Conservation (phyloP, 2,797 vertebrate genomes). For the Ciconia nigra region DNA sequence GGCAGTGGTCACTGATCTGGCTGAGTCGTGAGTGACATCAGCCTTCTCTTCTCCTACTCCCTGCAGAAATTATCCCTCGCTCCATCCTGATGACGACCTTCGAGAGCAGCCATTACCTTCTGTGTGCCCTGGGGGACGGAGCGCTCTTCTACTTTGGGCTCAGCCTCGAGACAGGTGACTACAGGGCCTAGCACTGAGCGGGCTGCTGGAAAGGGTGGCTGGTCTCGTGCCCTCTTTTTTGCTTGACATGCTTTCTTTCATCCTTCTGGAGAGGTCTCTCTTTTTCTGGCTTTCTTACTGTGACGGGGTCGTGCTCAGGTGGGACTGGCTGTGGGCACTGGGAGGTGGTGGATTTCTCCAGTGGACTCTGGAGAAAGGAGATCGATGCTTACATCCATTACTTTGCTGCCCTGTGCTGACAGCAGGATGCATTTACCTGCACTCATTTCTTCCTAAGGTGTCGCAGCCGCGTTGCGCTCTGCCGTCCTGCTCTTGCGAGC, state of each 20-base stretch:
- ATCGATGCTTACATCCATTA: fast-evolving
- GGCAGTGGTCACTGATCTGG: neutral
- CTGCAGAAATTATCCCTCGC: constrained; percentile 96
- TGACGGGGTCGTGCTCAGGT: neutral
- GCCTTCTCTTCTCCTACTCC: neutral
- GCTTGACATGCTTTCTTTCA: neutral
- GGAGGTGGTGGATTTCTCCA: neutral
- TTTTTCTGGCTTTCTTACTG: neutral
- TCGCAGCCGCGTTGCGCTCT: fast-evolving
- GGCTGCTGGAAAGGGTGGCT: neutral
- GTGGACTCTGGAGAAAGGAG: neutral
- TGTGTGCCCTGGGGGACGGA: constrained; percentile 96
- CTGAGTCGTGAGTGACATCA: fast-evolving
- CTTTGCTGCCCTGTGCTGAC: neutral
- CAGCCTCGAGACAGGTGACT: constrained; percentile 90
- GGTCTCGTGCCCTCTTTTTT: fast-evolving
- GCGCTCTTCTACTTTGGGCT: constrained; percentile 98
- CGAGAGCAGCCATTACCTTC: constrained; percentile 94
- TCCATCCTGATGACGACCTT: constrained; percentile 99
- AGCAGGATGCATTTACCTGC: fast-evolving
- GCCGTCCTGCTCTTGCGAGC: fast-evolving
- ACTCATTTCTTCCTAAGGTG: fast-evolving
- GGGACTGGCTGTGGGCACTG: neutral
- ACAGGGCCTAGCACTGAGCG: too few species aligned
- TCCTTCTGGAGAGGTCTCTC: neutral